These are phyloP conservation scores for Ostrea edulis DNA, from an alignment of 1,140 invertebrate species.

Conservation along the genomic window DNA sequence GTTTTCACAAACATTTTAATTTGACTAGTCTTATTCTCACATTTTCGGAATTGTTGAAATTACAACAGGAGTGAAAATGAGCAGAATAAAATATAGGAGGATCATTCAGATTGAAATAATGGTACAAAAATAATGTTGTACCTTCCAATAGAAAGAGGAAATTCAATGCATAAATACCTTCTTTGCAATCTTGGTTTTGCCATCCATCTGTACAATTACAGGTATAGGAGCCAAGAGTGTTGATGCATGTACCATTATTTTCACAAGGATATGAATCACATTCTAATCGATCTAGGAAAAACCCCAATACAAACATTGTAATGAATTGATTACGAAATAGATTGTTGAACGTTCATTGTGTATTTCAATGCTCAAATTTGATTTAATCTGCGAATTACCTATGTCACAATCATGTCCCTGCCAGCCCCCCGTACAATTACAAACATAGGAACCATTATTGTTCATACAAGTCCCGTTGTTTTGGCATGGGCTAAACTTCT, in stretches of 20 bases:
- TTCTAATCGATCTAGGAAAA: not conserved
- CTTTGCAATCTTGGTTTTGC: not conserved
- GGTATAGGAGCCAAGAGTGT: not conserved
- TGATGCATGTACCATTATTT: not conserved
- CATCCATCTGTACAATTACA: not conserved
- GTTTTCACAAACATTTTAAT: no score
- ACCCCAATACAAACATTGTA: no score
- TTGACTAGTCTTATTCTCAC: no score
- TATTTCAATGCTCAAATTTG: no score
- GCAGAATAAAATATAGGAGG: no score
- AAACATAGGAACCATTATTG: conserved; percentile 35
- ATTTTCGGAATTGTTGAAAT: no score
- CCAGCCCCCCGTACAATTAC: conserved; percentile 40
- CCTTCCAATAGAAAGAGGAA: no score
- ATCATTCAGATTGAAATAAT: no score
- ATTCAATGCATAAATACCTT: not conserved
- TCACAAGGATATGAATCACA: not conserved
- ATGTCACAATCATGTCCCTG: conserved; percentile 37
- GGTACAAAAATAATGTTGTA: no score
- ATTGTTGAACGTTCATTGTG: no score
- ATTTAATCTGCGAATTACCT: not conserved
- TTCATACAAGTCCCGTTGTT: conserved; percentile 51
- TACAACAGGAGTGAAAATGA: no score
- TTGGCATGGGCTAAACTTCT: conserved; percentile 36
- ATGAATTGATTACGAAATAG: no score